Evolutionary conservation across 2,113 vertebrate genomes (phyloP).

Genomic region (Nyctibius bracteatus): DNA sequence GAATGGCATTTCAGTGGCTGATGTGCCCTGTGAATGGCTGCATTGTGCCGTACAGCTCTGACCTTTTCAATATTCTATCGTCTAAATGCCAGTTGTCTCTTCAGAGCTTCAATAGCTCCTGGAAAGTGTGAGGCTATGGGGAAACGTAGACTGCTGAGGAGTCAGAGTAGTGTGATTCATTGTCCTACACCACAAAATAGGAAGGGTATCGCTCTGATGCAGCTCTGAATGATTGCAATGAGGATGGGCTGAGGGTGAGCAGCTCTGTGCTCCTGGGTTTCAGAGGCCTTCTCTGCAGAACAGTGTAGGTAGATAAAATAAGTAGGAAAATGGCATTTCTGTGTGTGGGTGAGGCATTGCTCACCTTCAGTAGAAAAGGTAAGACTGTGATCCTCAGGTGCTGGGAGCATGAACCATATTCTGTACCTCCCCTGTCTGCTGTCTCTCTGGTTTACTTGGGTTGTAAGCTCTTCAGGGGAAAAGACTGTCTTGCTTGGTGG

Average conservation of each 20-base stretch:
- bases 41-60: not conserved
- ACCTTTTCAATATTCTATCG: conserved; percentile 28
- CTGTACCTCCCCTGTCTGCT: not conserved
- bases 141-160: not conserved
- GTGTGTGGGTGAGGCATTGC: not conserved
- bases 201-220: not conserved
- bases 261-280: not conserved
- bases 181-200: not conserved
- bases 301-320: not conserved
- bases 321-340: not conserved
- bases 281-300: not conserved
- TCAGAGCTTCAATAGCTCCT: conserved; percentile 9
- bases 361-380: not conserved
- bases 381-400: not conserved
- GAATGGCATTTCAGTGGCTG: conserved; percentile 13
- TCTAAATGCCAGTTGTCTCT: not conserved
- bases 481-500: not conserved
- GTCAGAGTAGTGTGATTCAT: not conserved
- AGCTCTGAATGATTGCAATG: not conserved
- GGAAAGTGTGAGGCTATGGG: not conserved
- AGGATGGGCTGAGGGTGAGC: not conserved
- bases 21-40: not conserved
- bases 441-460: not conserved
- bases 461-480: not conserved
- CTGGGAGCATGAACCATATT: not conserved